Percentiles rank a stretch among this genome's conserved stretches.
phyloP scores from a whole-genome alignment of 2,113 vertebrate genomes.

The Cavia porcellus region DNA sequence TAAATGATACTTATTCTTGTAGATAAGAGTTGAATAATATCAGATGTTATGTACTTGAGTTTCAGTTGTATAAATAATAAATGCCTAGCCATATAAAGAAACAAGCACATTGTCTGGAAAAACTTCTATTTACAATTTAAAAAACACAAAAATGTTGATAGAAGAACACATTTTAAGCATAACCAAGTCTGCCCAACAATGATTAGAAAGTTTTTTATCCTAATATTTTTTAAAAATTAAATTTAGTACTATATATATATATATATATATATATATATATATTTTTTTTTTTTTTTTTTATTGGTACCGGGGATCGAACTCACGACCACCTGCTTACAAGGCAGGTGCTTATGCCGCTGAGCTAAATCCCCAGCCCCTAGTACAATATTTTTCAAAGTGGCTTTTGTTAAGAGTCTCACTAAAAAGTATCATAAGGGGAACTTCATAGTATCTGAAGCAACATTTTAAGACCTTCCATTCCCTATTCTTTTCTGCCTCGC shows the following conservation, averaged over 20 bases:
- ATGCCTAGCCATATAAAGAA: conserved; percentile 70
- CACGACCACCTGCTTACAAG: no score
- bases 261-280: no score
- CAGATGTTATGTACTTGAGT: conserved; percentile 66
- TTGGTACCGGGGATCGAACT: no score
- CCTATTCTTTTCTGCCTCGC: not conserved
- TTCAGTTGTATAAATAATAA: conserved; percentile 71
- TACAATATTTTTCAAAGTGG: not conserved
- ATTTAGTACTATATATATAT: not conserved
- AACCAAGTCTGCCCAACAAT: conserved; percentile 61
- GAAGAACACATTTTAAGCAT: conserved; percentile 62
- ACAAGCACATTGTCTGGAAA: conserved; percentile 65
- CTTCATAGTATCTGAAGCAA: not conserved
- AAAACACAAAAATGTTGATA: conserved; percentile 54
- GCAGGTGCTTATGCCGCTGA: no score
- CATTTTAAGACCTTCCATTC: not conserved
- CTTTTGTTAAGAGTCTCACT: conserved; percentile 19
- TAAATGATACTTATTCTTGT: conserved; percentile 51
- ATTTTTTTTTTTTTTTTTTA: no score
- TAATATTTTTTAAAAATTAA: conserved; percentile 8
- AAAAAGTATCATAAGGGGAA: not conserved
- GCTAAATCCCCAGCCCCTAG: no score
- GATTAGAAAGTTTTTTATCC: conserved; percentile 55
- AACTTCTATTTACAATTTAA: conserved; percentile 65
- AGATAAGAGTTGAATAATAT: conserved; percentile 74